Evolutionary conservation across 1,140 invertebrate genomes (phyloP), one percentile per base, ranked within the genome.

Genomic region (Ctenoplectra terminalis): DNA sequence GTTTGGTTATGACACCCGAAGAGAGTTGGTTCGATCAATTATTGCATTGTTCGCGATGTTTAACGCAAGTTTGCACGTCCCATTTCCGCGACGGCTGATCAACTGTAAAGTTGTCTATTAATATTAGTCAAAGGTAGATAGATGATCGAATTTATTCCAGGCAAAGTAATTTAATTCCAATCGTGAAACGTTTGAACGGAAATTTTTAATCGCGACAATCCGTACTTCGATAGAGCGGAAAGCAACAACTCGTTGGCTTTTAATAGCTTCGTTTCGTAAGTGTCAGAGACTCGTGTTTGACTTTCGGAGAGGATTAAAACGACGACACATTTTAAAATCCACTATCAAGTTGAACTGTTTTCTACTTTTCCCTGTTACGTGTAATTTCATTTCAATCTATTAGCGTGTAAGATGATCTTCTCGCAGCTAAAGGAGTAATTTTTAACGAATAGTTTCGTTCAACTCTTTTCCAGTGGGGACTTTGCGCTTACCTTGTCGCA

Each of bases 361-460:
- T 26, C 50, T 52, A 6, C 66, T 50, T 23, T 52, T 29, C 6
- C 31, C 17, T 29, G 29, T 52, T 66, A 15, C 58, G 26, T 31
- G 20, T 26, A 34, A 73, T 56, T 70, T 63, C 54, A 40, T 71
- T 64, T 8, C 46, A 23, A 4, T 43, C 77, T 73, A 85, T 70
- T 70, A 76, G 48, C 69, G 50, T 52, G 31, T 31, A 29, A 82
- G 64, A 61, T 34, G 43, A 20, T 58, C 40, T 40, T n/a, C 37
- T 34, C 3, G 17, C 34, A 46, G 13, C 15, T 15, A 9, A 46
- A 46, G 26, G 17, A 71, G 23, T 29, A 70, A 79, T 46, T 82
- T 50, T 86, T 58, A 72, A 77, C 54, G 60, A 73, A 74, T 20
- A 64, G 31, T 82, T 76, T 82, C 69, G 46, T 75, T 46, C 23